A percentile compares a stretch with the other conserved stretches of the same genome.
phyloP scores from a whole-genome alignment of 2,888 invertebrate species.

The Aleiodes testaceus region DNA sequence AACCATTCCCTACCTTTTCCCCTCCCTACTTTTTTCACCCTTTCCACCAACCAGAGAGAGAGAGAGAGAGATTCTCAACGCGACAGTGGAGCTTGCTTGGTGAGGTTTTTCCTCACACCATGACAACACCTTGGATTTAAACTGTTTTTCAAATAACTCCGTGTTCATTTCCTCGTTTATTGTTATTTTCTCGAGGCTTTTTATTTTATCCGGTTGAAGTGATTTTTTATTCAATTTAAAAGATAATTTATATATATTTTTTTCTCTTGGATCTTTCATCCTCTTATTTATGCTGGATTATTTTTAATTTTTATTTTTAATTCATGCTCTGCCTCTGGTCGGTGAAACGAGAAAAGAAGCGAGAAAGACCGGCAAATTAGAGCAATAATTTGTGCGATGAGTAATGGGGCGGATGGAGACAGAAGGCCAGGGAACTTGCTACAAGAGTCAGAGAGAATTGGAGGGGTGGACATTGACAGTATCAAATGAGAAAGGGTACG shows the following conservation, averaged over 20 bases:
- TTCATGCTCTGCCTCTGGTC: background rate
- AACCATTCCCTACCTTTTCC: constrained; percentile 13
- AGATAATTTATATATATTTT: background rate
- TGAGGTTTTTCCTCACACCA: constrained; percentile 17
- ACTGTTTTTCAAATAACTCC: constrained; percentile 14
- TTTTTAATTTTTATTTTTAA: constrained; percentile 16
- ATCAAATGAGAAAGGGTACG: constrained; percentile 40
- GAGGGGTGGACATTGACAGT: constrained; percentile 18
- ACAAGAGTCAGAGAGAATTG: background rate
- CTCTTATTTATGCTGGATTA: background rate
- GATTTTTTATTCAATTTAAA: background rate
- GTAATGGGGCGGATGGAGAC: constrained; percentile 44
- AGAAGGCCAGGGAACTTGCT: constrained; percentile 23
- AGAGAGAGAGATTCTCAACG: constrained; percentile 9
- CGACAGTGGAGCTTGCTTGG: constrained; percentile 13
- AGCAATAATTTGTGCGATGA: constrained; percentile 39
- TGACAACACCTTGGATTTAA: constrained; percentile 19
- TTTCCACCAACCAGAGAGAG: background rate
- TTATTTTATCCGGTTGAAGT: background rate
- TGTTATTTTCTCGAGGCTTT: background rate
- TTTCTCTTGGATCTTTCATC: background rate
- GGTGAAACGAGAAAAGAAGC: background rate
- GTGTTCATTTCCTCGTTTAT: background rate
- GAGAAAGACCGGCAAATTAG: constrained; percentile 29
- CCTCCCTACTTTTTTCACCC: constrained; percentile 7